Evolutionary conservation across 2,797 vertebrate species (phyloP).

Genomic region (Gallirallus australis): DNA sequence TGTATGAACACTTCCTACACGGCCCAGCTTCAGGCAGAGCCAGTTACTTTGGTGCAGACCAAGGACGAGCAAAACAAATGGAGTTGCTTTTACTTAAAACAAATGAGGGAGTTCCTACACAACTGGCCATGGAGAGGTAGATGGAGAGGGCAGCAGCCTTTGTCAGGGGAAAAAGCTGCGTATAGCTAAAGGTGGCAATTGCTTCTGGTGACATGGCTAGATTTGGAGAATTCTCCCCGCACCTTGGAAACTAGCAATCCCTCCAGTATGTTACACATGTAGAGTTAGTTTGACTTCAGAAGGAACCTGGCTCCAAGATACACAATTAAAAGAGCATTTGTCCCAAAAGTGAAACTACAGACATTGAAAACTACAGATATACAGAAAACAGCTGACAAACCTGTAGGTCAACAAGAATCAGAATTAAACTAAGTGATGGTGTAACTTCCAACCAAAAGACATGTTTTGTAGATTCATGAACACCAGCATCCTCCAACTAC

Average conservation of each 20-base stretch:
- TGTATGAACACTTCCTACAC: slow-evolving; percentile 61
- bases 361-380: neutral
- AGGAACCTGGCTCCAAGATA: neutral
- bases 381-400: neutral
- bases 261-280: neutral
- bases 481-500: neutral
- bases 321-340: neutral
- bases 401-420: neutral
- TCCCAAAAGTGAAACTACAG: fast-evolving
- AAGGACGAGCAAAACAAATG: neutral
- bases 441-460: neutral
- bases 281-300: neutral
- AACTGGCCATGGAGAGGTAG: neutral
- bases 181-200: neutral
- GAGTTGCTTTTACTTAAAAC: neutral
- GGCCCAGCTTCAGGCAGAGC: neutral
- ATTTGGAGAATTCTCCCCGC: neutral
- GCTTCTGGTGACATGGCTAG: neutral
- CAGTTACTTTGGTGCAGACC: neutral
- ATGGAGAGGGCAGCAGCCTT: neutral
- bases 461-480: neutral
- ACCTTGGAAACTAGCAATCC: neutral
- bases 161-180: neutral
- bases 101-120: neutral
- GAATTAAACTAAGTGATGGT: neutral